Evolutionary conservation across 2,797 vertebrate species (phyloP), one percentile per base, ranked within the genome.

Genomic region (Pseudomugil tenellus): DNA sequence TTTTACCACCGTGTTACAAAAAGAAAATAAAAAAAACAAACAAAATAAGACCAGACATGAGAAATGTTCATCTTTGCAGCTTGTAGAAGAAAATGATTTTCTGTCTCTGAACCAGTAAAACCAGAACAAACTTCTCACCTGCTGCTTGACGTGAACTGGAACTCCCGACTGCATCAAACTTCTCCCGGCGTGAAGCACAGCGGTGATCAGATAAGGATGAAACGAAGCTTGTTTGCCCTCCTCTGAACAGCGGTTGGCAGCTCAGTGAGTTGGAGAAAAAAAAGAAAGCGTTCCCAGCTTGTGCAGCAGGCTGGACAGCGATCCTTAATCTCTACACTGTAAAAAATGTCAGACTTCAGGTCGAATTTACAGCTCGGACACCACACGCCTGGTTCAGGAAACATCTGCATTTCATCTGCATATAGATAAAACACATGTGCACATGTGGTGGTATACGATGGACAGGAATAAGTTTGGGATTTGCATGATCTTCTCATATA

Each of bases 271-370:
- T 70, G 78, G 35, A 61, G 0, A 58, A n/a, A 21, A 21, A 46
- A 46, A 46, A 9, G 21, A n/a, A n/a, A 19, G n/a, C 10, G n/a
- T 8, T 48, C 43, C 4, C 43, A 48, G n/a, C n/a, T 92, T 64
- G 61, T 34, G 34, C 70, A 72, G 79, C 68, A 63, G 72, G 69
- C 67, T 54, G 77, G 64, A 34, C 66, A 25, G 75, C 51, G 70
- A 81, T 77, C 78, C 79, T 29, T 29, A 6, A 49, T 6, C 52
- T 70, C 25, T 21, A 19, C 75, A 28, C 83, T 85, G 80, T 51
- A 85, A 77, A 12, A 85, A 76, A 48, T 62, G 23, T 57, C 68
- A 25, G n/a, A 0, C 2, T 0, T 3, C 8, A 37, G 1, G 14
- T 61, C 68, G 29, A 9, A 26, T 12, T 34, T 10, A 8, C 29